Percentiles rank a stretch among this genome's conserved stretches.
These are phyloP conservation scores for Lycodopsis pacificus DNA, from an alignment of 2,797 vertebrate species.

Conservation along the genomic window DNA sequence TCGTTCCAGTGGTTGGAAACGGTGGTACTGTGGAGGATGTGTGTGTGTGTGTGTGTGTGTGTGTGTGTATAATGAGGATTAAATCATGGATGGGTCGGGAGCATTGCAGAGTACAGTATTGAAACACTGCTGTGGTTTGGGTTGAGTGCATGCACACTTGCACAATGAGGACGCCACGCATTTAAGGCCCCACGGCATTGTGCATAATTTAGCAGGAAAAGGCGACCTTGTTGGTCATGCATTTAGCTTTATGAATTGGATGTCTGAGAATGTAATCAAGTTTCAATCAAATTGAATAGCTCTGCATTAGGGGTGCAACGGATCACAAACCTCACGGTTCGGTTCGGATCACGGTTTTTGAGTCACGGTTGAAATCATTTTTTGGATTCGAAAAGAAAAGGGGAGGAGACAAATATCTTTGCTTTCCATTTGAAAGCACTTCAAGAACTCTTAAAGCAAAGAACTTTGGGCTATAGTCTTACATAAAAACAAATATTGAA, in stretches of 20 bases:
- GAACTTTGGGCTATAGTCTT: too few relatives aligned
- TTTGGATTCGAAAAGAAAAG: too few relatives aligned
- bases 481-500: too few relatives aligned
- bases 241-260: slow-evolving; percentile 35
- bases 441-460: too few relatives aligned
- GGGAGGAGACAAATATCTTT: too few relatives aligned
- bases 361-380: too few relatives aligned
- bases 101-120: slow-evolving; percentile 30
- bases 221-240: slow-evolving; percentile 32
- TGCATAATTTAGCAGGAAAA: slow-evolving; percentile 65
- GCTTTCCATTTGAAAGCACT: too few relatives aligned
- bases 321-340: too few relatives aligned
- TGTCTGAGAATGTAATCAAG: slow-evolving; percentile 43
- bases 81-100: slow-evolving; percentile 61
- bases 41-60: slow-evolving; percentile 49
- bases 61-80: slow-evolving; percentile 73
- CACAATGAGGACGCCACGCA: slow-evolving; percentile 29
- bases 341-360: too few relatives aligned
- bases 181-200: slow-evolving; percentile 42
- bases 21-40: slow-evolving; percentile 53
- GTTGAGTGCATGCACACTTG: slow-evolving; percentile 25
- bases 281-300: slow-evolving; percentile 34
- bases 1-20: slow-evolving; percentile 53
- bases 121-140: slow-evolving; percentile 44
- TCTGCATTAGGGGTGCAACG: background rate